Percentiles rank a stretch among this genome's conserved stretches.
These are phyloP conservation scores for Scaeva pyrastri DNA, from an alignment of 2,888 invertebrate genomes.

Conservation along the genomic window DNA sequence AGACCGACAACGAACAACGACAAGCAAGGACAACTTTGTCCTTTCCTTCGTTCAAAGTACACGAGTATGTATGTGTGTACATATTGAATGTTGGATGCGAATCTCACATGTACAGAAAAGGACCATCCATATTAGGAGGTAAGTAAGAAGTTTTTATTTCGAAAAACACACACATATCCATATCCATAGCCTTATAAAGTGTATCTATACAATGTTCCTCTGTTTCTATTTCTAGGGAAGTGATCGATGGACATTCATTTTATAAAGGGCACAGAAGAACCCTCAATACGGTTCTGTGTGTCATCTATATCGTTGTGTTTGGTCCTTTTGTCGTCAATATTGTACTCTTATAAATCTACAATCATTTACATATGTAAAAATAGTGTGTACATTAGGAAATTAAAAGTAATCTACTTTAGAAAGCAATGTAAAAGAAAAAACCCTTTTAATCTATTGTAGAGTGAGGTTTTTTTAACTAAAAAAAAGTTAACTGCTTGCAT, in stretches of 20 bases:
- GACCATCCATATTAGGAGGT: neutral
- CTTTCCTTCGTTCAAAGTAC: neutral
- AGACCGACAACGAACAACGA: neutral
- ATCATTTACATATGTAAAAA: too few relatives aligned
- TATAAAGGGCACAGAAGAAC: constrained; percentile 18
- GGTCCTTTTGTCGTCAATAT: neutral
- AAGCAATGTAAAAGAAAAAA: too few relatives aligned
- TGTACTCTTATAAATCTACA: too few relatives aligned
- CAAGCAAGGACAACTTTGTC: constrained; percentile 47
- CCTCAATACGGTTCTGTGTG: constrained; percentile 50
- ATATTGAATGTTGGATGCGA: neutral
- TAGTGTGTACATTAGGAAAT: too few relatives aligned
- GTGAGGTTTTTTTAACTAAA: too few relatives aligned
- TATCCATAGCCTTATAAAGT: constrained; percentile 21
- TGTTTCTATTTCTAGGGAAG: constrained; percentile 15
- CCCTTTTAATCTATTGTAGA: too few relatives aligned
- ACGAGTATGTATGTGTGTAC: too few relatives aligned
- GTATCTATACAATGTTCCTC: neutral
- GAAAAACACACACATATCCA: constrained; percentile 12
- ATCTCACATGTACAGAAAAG: neutral
- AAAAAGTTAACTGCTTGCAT: too few relatives aligned
- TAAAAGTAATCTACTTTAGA: too few relatives aligned
- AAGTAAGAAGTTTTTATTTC: constrained; percentile 26
- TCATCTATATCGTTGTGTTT: constrained; percentile 27
- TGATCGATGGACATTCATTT: constrained; percentile 68